Conservation (phyloP, 2,797 vertebrate genomes). For the Ispidina lecontei region DNA sequence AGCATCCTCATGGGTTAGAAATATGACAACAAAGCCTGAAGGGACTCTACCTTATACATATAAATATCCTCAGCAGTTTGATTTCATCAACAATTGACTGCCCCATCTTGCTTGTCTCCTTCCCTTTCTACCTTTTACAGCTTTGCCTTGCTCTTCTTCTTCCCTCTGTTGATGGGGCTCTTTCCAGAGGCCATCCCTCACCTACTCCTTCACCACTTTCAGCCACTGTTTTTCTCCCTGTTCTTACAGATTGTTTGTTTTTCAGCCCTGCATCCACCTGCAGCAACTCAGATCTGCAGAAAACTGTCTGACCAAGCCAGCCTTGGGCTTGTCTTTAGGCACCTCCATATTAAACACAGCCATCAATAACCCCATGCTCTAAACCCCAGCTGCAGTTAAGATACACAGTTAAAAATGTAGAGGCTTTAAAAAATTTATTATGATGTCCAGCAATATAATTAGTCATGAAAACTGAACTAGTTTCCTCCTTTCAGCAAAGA, state of each 20-base stretch:
- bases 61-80: neutral
- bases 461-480: neutral
- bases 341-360: neutral
- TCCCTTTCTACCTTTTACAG: neutral
- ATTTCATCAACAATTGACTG: neutral
- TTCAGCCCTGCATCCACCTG: neutral
- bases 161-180: neutral
- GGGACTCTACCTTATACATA: neutral
- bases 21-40: neutral
- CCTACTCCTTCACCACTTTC: fast-evolving
- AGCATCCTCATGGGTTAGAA: neutral
- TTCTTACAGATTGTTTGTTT: neutral
- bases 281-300: neutral
- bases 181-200: neutral
- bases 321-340: neutral
- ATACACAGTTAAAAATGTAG: neutral
- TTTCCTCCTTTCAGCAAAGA: neutral
- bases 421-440: neutral
- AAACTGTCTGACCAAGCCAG: neutral
- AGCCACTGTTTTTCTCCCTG: neutral
- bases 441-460: neutral
- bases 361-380: neutral
- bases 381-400: fast-evolving
- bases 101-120: neutral
- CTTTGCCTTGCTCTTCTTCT: neutral